Conservation (phyloP, 2,797 vertebrate species). For the Threskiornis aethiopicus region DNA sequence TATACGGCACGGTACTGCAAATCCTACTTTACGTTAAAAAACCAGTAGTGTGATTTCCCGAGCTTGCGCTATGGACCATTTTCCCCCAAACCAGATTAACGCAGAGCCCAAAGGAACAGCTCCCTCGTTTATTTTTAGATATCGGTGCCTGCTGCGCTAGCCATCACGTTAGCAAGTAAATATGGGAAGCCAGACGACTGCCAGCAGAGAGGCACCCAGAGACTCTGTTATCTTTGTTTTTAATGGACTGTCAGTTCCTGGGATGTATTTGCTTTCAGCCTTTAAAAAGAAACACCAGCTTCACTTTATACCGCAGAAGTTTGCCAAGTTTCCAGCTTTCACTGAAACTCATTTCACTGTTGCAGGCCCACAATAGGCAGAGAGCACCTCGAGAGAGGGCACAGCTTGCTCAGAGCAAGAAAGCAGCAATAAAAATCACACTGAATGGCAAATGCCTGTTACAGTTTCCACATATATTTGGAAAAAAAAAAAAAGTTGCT, state of each 20-base stretch:
- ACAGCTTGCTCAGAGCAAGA: neutral
- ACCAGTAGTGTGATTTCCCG: rapidly evolving
- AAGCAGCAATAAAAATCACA: neutral
- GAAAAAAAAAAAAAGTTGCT: rapidly evolving
- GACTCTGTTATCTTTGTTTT: neutral
- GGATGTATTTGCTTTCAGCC: conserved; percentile 5
- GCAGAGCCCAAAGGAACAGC: neutral
- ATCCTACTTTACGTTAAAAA: rapidly evolving
- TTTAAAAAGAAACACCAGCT: conserved; percentile 10
- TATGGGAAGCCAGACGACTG: neutral
- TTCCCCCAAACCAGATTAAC: neutral
- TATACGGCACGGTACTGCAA: rapidly evolving
- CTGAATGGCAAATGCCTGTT: neutral
- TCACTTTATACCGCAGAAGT: neutral
- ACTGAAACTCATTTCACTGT: neutral
- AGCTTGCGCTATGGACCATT: neutral
- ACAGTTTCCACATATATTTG: neutral
- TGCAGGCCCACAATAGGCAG: neutral
- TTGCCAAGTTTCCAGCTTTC: conserved; percentile 45
- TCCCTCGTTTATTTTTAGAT: neutral
- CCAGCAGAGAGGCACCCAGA: neutral
- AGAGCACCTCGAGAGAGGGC: neutral
- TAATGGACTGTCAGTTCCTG: neutral
- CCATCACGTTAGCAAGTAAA: neutral
- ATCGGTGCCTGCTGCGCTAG: neutral